Evolutionary conservation across 64 coral and sea anemone species (phyloP).

Genomic region (Catalaphyllia jardinei): DNA sequence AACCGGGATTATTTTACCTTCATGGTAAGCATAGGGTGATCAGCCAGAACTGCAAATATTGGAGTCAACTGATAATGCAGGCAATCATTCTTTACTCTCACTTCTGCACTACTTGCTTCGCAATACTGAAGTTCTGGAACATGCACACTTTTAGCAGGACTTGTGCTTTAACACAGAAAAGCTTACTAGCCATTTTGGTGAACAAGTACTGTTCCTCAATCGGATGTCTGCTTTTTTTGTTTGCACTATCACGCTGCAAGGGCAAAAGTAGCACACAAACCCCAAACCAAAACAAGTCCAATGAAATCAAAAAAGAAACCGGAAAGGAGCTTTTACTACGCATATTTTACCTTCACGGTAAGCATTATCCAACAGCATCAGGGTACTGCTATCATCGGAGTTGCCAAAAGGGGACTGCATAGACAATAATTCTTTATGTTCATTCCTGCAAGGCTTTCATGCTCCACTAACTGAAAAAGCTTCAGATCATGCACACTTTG

Average conservation of each 20-base stretch:
- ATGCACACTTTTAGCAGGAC: background rate
- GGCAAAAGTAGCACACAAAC: conserved; percentile 9
- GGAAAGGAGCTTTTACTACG: background rate
- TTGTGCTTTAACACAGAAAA: too few relatives aligned
- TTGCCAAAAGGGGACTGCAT: background rate
- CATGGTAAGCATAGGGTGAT: background rate
- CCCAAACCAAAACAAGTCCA: background rate
- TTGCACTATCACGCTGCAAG: background rate
- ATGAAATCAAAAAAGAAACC: background rate
- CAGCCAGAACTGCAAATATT: background rate
- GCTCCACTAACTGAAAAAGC: background rate
- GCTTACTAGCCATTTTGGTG: too few relatives aligned
- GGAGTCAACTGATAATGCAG: background rate
- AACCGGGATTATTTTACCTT: background rate
- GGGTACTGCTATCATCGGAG: background rate
- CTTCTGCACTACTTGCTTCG: background rate
- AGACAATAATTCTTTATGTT: background rate
- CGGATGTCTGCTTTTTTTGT: background rate
- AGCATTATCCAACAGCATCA: background rate
- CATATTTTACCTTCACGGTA: background rate
- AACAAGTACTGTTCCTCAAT: background rate
- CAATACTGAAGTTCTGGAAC: background rate
- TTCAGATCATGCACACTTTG: conserved; percentile 15
- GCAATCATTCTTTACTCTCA: background rate
- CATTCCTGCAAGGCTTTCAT: background rate